Conservation (phyloP, 37 sponge, comb jelly and placozoan species). For the Mnemiopsis leidyi region DNA sequence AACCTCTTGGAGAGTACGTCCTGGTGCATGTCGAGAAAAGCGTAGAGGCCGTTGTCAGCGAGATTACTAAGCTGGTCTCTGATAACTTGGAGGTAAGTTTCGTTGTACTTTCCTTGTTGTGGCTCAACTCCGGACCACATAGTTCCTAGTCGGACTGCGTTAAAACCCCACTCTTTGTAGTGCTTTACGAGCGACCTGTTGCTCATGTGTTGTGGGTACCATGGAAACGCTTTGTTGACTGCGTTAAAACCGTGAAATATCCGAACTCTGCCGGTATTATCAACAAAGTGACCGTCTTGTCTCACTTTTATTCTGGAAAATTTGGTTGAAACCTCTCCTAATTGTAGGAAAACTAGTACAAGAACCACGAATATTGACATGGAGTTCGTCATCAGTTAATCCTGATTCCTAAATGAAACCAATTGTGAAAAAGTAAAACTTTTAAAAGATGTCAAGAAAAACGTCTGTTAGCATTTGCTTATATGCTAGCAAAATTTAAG, state of each 20-base stretch:
- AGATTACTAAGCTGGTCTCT: conserved; percentile 69
- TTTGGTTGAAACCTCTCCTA: neutral
- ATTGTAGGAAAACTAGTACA: neutral
- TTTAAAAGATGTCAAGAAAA: too few species aligned
- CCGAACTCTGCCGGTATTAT: neutral
- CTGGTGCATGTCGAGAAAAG: conserved; percentile 92
- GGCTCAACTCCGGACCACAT: conserved; percentile 96
- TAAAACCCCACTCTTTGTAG: conserved; percentile 17
- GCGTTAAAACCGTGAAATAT: neutral
- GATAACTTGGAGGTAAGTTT: conserved; percentile 76
- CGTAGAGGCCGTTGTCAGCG: conserved; percentile 74
- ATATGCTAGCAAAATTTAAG: too few species aligned
- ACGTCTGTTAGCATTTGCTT: too few species aligned
- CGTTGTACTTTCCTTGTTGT: conserved; percentile 74
- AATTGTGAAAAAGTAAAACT: too few species aligned
- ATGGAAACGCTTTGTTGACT: neutral
- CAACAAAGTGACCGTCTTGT: neutral
- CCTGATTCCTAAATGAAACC: too few species aligned
- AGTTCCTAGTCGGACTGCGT: conserved; percentile 73
- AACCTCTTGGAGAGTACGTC: conserved; percentile 76
- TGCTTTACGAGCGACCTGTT: neutral
- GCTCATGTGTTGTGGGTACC: neutral
- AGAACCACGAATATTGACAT: too few species aligned
- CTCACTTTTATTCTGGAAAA: neutral
- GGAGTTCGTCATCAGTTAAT: too few species aligned